Evolutionary conservation across 1,140 invertebrate genomes (phyloP), one percentile per base, ranked within the genome.

Genomic region (Cyclina sinensis): DNA sequence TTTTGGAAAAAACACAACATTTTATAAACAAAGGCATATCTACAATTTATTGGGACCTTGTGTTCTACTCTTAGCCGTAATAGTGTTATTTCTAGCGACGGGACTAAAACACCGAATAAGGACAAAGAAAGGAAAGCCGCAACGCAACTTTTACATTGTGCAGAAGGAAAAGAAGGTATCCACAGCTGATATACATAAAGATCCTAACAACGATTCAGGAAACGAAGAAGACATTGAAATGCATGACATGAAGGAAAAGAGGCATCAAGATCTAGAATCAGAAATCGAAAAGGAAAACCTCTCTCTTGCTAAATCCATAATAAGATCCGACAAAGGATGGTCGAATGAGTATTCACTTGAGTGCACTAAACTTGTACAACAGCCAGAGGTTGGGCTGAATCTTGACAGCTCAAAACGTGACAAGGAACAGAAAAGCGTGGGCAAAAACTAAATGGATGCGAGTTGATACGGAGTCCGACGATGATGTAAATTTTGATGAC

Each of bases 391-490:
- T 37, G 65, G 1, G 32, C 24, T 35, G 21, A 14, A 37, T 65
- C 2, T 30, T 37, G 65, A 37, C 14, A 12, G 16, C 65, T 18
- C 14, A 37, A 70, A n/a, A 37, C 65, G 65, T 18, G 21, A 7
- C 30, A 37, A 24, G 39, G 7, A 37, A 48, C 39, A 37, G 79
- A n/a, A 37, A 27, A 7, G 81, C 81, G 7, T 84, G 81, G 81
- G 39, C 81, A 32, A 84, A 73, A 37, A 48, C 81, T 30, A 84
- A 73, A 51, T 84, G 81, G 81, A 84, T 84, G 81, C 46, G 62
- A 51, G 27, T 70, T 11, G 81, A 84, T 30, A 51, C n/a, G 2
- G 76, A 54, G 43, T 43, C 80, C 2, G 62, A 43, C 16, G 80
- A 82, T n/a, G 46, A 37, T 30, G n/a, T 32, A 0, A 46, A 68